These are phyloP conservation scores for Oopsacas minuta DNA, from an alignment of 37 sponge, comb jelly and placozoan genomes.

Conservation along the genomic window DNA sequence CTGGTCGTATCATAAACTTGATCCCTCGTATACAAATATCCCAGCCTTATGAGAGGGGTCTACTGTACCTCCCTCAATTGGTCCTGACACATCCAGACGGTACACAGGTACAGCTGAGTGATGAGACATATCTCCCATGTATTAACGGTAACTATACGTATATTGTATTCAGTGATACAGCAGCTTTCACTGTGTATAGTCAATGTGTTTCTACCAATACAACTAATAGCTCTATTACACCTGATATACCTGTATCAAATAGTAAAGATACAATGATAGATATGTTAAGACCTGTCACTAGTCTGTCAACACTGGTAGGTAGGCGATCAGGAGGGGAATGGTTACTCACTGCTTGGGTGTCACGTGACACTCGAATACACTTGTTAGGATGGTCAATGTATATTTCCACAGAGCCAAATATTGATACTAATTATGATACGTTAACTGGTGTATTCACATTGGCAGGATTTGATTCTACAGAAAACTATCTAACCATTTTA, in stretches of 20 bases:
- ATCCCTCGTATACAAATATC: constrained; percentile 48
- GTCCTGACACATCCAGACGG: constrained; percentile 72
- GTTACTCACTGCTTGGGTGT: constrained; percentile 33
- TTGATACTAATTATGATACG: constrained; percentile 35
- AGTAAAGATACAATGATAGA: constrained; percentile 39
- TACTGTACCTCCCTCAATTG: constrained; percentile 45
- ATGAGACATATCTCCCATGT: constrained; percentile 36
- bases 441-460: constrained; percentile 29
- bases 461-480: constrained; percentile 51
- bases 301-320: constrained; percentile 39
- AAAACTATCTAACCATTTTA: constrained; percentile 56
- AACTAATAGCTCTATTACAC: neutral
- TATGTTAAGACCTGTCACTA: constrained; percentile 27
- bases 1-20: constrained; percentile 49
- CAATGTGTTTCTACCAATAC: neutral
- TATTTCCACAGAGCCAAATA: constrained; percentile 66
- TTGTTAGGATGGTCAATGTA: constrained; percentile 66
- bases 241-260: neutral
- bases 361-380: neutral
- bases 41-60: constrained; percentile 26
- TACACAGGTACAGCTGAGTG: constrained; percentile 36
- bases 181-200: neutral
- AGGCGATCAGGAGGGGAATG: constrained; percentile 48
- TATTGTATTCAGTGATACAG: constrained; percentile 59
- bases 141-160: constrained; percentile 61